These are phyloP conservation scores for Trachurus trachurus DNA, from an alignment of 2,797 vertebrate species.

Conservation along the genomic window DNA sequence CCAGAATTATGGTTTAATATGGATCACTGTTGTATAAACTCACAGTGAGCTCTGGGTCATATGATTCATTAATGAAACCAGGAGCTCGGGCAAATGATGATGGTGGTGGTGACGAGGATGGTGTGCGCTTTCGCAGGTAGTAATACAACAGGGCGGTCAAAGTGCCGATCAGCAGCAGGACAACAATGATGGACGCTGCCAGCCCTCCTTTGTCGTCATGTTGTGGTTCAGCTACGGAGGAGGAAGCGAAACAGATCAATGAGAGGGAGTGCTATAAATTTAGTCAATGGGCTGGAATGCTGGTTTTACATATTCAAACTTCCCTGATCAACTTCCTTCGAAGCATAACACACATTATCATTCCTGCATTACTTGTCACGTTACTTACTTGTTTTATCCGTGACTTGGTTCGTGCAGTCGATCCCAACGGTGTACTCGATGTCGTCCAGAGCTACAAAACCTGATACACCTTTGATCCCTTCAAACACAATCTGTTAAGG, in stretches of 20 bases:
- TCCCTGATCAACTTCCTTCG: background rate
- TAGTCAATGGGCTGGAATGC: background rate
- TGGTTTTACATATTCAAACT: background rate
- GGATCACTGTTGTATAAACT: constrained; percentile 36
- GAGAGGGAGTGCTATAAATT: background rate
- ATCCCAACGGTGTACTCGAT: constrained; percentile 79
- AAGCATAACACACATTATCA: background rate
- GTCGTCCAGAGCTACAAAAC: constrained; percentile 90
- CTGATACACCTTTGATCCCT: constrained; percentile 79
- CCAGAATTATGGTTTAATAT: background rate
- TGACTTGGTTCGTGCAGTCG: constrained; percentile 75
- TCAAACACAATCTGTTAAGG: constrained; percentile 89
- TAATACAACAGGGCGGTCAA: constrained; percentile 67
- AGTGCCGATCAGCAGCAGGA: constrained; percentile 76
- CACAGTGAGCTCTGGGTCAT: constrained; percentile 53
- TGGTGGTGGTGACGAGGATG: background rate
- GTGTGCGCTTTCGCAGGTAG: constrained; percentile 63
- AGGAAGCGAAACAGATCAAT: background rate
- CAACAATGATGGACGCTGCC: constrained; percentile 71
- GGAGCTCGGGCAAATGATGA: background rate
- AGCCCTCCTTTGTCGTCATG: constrained; percentile 64
- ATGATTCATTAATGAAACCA: constrained; percentile 71
- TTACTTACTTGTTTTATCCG: constrained; percentile 69
- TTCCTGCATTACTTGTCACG: background rate
- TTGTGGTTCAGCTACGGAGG: constrained; percentile 45